phyloP scores from a whole-genome alignment of 2,888 invertebrate species.

The Drosophila macrothrix region DNA sequence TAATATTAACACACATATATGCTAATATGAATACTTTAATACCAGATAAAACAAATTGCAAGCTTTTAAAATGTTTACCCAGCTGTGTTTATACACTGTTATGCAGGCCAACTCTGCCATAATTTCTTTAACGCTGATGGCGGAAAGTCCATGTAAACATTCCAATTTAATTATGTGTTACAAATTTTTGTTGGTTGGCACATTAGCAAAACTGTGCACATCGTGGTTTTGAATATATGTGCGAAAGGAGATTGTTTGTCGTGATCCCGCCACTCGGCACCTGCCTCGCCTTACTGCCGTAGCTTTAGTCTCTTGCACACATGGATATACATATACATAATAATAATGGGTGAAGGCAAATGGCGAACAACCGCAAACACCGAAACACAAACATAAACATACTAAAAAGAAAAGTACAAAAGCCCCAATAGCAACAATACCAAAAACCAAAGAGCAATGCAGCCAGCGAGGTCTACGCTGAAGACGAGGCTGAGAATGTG shows the following conservation, averaged over 20 bases:
- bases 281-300: not conserved
- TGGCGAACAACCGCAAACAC: constrained; percentile 62
- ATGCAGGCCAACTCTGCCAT: constrained; percentile 11
- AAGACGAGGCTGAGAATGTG: constrained; percentile 26
- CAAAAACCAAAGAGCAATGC: constrained; percentile 18
- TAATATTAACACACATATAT: not conserved
- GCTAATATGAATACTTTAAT: not conserved
- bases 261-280: not conserved
- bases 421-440: constrained; percentile 27
- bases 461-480: constrained; percentile 28
- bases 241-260: constrained; percentile 38
- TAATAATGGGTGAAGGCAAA: constrained; percentile 45
- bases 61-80: not conserved
- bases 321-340: constrained; percentile 6
- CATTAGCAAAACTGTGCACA: constrained; percentile 62
- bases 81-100: not conserved
- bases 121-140: constrained; percentile 14
- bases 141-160: constrained; percentile 57
- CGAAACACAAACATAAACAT: constrained; percentile 47
- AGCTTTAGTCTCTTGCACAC: constrained; percentile 21
- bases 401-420: constrained; percentile 19
- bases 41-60: not conserved
- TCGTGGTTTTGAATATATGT: constrained; percentile 60
- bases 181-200: constrained; percentile 53
- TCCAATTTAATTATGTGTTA: constrained; percentile 73